Evolutionary conservation across 2,113 vertebrate species (phyloP), one percentile per base, ranked within the genome.

Genomic region (Archilochus colubris): DNA sequence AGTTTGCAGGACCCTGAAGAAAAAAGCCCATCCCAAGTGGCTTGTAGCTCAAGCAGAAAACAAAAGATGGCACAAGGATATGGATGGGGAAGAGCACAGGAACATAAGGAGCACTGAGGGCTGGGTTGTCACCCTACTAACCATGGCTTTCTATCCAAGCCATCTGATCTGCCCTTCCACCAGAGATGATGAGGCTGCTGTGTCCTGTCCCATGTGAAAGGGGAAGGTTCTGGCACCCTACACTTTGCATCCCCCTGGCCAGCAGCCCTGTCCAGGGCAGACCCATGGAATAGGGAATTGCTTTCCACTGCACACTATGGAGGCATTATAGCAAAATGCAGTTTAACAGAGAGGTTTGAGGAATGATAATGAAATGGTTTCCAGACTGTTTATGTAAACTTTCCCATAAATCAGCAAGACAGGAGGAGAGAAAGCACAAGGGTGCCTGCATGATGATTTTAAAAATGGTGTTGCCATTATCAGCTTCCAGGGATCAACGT

Each of bases 51-150:
- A 72, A 19, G 23, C 5, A 61, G 40, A n/a, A 73, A 66, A 25
- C 1, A 4, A 12, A 64, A 46, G 30, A 10, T 33, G 28, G 20
- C 7, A 10, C 23, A 38, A 38, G 36, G 36, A 38, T 38, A 38
- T 9, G 36, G 20, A n/a, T 19, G 8, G 16, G 8, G 10, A 23
- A 50, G 31, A 53, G 50, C 38, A 51, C 43, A 73, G 54, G 25
- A 79, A 22, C 4, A 28, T 59, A 44, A 17, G 13, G 6, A 27
- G 7, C 6, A 13, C 0, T 7, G 16, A 6, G 33, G 12, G 14
- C 3, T 0, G 2, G 18, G 2, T 6, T 12, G 10, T 28, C 2
- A 0, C 25, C 12, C 6, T 13, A 28, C 7, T 17, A 27, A 12
- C 25, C 0, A 0, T 53, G 46, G 18, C 6, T 73, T 66, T 76